A percentile compares a stretch with the other conserved stretches of the same genome.
These are phyloP conservation scores for Muntiacus muntjak DNA, from an alignment of 2,113 vertebrate species.

Conservation along the genomic window DNA sequence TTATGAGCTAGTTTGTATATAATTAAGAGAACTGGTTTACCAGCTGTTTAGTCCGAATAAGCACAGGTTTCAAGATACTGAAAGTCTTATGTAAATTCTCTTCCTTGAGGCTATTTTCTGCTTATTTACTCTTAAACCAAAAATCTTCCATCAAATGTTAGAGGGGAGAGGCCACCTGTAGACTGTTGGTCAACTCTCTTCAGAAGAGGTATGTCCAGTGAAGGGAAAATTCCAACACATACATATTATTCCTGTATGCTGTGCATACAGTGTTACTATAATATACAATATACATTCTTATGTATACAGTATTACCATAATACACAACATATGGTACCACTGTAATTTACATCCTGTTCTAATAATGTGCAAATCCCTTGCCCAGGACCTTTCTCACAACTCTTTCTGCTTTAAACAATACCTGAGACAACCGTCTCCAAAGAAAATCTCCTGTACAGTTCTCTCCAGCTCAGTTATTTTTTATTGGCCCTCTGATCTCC, in stretches of 20 bases:
- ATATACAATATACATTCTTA: neutral
- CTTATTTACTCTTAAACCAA: neutral
- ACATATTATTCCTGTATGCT: neutral
- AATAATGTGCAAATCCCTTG: neutral
- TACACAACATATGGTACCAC: no score
- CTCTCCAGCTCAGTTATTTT: neutral
- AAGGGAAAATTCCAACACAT: neutral
- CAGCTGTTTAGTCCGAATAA: constrained; percentile 31
- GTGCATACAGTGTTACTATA: neutral
- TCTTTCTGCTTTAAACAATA: neutral
- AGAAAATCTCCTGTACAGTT: neutral
- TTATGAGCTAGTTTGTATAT: neutral
- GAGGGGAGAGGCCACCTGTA: neutral
- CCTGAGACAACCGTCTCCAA: neutral
- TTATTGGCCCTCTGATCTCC: neutral
- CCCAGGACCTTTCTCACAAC: neutral
- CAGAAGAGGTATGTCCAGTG: neutral
- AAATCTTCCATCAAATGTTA: neutral
- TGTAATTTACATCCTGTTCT: neutral
- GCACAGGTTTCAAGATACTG: neutral
- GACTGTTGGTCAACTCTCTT: neutral
- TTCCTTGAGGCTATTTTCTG: neutral
- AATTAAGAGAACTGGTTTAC: constrained; percentile 37
- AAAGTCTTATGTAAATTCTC: neutral
- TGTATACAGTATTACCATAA: neutral